Evolutionary conservation across 2,797 vertebrate species (phyloP), one percentile per base, ranked within the genome.

Genomic region (Urocyon cinereoargenteus): DNA sequence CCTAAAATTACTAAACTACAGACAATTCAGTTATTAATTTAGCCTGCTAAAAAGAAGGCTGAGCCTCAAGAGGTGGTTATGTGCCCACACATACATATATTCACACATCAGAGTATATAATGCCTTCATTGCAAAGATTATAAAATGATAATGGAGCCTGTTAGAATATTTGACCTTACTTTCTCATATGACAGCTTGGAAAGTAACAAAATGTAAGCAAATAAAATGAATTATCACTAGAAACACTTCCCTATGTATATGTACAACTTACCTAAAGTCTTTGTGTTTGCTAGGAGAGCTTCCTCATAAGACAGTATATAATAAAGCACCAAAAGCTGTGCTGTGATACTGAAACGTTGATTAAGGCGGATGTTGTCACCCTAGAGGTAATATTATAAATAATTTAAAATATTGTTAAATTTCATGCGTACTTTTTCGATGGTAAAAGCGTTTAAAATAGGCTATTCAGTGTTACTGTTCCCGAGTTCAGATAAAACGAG

Each of bases 231-330:
- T 51, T 11, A 72, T 59, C 75, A 53, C 97, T 26, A n/a, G 79
- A 91, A 64, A 77, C 31, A 79, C 5, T 84, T 0, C 0, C 9
- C 64, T 62, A 57, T 10, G 12, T 8, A 45, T 62, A 57, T 8
- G 12, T 10, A 45, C 9, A 72, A 87, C 97, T 81, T 98, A 99
- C 99, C 99, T 90, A 99, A 98, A 24, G 99, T 99, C 99, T 99
- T 99, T 2, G 99, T 99, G 98, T 98, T 99, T 31, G 99, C 99
- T 89, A 99, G 98, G 64, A 99, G 99, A 45, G 99, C 99, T 97
- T 99, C 99, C 95, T 99, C 99, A 0, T 99, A 99, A 0, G 99
- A 99, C 97, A 99, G 98, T 96, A 99, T 99, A 2, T 99, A 99
- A 98, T 99, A 99, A 77, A 99, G 99, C 98, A 99, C 99, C 19